Evolutionary conservation across 2,797 vertebrate genomes (phyloP).

Genomic region (Tolypeutes matacus): DNA sequence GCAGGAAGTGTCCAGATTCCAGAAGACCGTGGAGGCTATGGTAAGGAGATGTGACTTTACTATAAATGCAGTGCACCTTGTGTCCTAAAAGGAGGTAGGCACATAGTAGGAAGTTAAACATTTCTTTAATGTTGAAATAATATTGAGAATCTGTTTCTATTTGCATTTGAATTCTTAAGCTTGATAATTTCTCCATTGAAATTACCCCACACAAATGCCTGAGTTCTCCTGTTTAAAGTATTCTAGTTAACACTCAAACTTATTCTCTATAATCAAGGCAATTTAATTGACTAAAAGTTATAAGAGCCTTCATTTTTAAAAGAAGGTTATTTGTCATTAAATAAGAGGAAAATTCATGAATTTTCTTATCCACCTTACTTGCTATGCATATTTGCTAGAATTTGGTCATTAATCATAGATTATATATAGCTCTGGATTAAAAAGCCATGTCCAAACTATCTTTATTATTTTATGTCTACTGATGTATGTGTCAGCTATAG

Average conservation of each 20-base stretch:
- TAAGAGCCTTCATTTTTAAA: slow-evolving; percentile 25
- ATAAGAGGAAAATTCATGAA: not conserved
- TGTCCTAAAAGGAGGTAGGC: not conserved
- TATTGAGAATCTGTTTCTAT: not conserved
- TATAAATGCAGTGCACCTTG: not conserved
- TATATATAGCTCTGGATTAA: not conserved
- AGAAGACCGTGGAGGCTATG: not conserved
- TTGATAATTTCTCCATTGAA: not conserved
- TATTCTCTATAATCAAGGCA: not conserved
- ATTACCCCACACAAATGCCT: not conserved
- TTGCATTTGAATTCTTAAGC: not conserved
- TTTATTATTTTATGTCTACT: not conserved
- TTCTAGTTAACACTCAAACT: not conserved
- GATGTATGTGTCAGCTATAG: not conserved
- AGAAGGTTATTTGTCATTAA: slow-evolving; percentile 48
- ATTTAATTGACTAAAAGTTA: slow-evolving; percentile 37
- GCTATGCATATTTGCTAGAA: not conserved
- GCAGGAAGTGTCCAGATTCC: not conserved
- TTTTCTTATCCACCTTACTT: not conserved
- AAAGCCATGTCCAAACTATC: not conserved
- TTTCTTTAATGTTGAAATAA: not conserved
- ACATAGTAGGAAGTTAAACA: not conserved
- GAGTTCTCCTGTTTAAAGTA: not conserved
- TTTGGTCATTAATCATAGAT: slow-evolving; percentile 39
- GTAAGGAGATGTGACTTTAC: not conserved